Conservation (phyloP, 2,888 invertebrate genomes). For the Drosophila suboccidentalis region DNA sequence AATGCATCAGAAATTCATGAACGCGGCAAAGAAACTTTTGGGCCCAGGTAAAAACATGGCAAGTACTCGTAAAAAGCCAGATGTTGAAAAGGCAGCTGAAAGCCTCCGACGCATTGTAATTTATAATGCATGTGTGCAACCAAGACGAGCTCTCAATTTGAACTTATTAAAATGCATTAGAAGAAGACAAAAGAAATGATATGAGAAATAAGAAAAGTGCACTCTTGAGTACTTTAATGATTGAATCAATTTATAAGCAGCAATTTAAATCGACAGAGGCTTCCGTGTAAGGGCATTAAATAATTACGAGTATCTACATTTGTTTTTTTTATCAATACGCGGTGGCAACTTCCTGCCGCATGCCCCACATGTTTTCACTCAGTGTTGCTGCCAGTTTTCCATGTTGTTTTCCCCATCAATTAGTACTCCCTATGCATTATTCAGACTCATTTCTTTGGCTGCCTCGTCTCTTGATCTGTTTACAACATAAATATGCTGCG, state of each 20-base stretch:
- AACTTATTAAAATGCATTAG: conserved; percentile 43
- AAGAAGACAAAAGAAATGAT: conserved; percentile 2
- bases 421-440: conserved; percentile 63
- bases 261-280: conserved; percentile 32
- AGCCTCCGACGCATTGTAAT: conserved; percentile 42
- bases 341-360: conserved; percentile 57
- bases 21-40: conserved; percentile 27
- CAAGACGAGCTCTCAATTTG: conserved; percentile 22
- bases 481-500: conserved; percentile 31
- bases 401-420: conserved; percentile 62
- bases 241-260: conserved; percentile 32
- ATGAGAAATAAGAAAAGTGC: conserved; percentile 31
- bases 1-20: conserved; percentile 26
- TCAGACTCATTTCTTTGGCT: conserved; percentile 24
- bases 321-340: conserved; percentile 51
- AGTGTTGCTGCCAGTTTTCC: conserved; percentile 42
- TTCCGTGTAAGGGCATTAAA: conserved; percentile 55
- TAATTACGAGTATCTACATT: conserved; percentile 38
- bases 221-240: conserved; percentile 28
- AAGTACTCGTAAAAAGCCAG: neutral
- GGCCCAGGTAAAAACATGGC: conserved; percentile 6
- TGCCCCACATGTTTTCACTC: conserved; percentile 46
- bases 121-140: conserved; percentile 47
- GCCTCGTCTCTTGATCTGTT: conserved; percentile 23
- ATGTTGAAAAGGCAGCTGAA: conserved; percentile 18